These are phyloP conservation scores for Harpalus rubripes DNA, from an alignment of 2,888 invertebrate genomes.

Conservation along the genomic window DNA sequence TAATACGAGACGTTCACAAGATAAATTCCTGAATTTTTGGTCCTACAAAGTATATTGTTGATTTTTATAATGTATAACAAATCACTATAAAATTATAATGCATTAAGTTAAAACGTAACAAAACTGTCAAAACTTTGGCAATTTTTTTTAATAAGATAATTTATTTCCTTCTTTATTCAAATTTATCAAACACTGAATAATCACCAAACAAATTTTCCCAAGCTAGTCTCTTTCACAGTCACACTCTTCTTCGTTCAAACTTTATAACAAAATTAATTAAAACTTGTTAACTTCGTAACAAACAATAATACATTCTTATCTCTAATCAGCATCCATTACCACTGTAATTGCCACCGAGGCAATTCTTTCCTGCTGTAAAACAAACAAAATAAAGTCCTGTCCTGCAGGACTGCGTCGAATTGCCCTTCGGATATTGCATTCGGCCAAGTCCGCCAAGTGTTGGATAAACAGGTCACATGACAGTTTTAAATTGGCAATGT, in stretches of 20 bases:
- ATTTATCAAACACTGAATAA: neutral
- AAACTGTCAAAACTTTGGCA: neutral
- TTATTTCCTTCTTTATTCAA: slow-evolving; percentile 7
- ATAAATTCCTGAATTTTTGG: too few relatives aligned
- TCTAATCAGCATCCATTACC: neutral
- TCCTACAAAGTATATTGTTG: too few relatives aligned
- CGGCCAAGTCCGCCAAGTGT: neutral
- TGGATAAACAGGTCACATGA: slow-evolving; percentile 36
- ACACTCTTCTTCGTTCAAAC: neutral
- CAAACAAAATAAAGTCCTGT: slow-evolving; percentile 9
- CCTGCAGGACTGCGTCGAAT: neutral
- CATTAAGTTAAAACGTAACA: neutral
- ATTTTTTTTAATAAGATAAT: neutral
- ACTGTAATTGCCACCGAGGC: neutral
- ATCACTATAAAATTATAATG: too few relatives aligned
- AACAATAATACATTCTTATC: slow-evolving; percentile 29
- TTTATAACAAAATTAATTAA: slow-evolving; percentile 32
- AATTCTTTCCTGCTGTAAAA: neutral
- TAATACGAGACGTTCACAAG: too few relatives aligned
- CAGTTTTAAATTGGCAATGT: slow-evolving; percentile 35
- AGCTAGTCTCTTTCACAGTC: neutral
- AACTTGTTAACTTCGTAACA: slow-evolving; percentile 2
- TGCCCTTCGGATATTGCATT: slow-evolving; percentile 28
- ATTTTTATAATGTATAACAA: too few relatives aligned
- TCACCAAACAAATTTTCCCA: neutral